Evolutionary conservation across 2,888 invertebrate genomes (phyloP).

Genomic region (Pollenia griseotomentosa): DNA sequence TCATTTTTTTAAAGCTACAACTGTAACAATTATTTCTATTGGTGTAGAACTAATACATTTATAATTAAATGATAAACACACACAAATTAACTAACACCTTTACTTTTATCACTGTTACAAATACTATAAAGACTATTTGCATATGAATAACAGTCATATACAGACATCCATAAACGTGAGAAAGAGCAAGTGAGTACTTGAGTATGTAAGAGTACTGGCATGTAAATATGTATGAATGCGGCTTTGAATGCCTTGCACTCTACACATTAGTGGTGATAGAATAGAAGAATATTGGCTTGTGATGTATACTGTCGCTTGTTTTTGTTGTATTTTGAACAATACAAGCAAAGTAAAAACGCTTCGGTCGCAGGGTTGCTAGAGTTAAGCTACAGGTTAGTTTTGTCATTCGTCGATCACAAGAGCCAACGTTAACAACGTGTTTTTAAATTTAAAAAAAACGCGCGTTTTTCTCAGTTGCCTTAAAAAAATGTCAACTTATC

Average conservation of each 20-base stretch:
- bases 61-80: neutral
- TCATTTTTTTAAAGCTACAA: constrained; percentile 11
- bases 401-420: constrained; percentile 80
- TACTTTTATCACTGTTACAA: constrained; percentile 27
- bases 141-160: constrained; percentile 41
- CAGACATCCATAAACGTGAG: constrained; percentile 12
- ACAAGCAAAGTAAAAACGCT: constrained; percentile 51
- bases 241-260: constrained; percentile 35
- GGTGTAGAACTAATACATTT: constrained; percentile 6
- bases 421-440: constrained; percentile 77
- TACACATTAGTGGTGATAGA: constrained; percentile 49
- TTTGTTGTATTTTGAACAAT: constrained; percentile 35
- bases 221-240: neutral
- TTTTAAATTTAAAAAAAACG: constrained; percentile 51
- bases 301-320: constrained; percentile 14
- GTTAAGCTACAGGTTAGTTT: constrained; percentile 78
- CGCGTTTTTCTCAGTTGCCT: constrained; percentile 47
- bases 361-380: constrained; percentile 71
- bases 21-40: constrained; percentile 5
- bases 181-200: constrained; percentile 34
- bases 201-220: neutral
- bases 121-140: constrained; percentile 32
- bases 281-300: constrained; percentile 57
- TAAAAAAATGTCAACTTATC: constrained; percentile 17
- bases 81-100: constrained; percentile 17